These are phyloP conservation scores for Trichonephila clavipes DNA, from an alignment of 1,140 invertebrate species.

Conservation along the genomic window DNA sequence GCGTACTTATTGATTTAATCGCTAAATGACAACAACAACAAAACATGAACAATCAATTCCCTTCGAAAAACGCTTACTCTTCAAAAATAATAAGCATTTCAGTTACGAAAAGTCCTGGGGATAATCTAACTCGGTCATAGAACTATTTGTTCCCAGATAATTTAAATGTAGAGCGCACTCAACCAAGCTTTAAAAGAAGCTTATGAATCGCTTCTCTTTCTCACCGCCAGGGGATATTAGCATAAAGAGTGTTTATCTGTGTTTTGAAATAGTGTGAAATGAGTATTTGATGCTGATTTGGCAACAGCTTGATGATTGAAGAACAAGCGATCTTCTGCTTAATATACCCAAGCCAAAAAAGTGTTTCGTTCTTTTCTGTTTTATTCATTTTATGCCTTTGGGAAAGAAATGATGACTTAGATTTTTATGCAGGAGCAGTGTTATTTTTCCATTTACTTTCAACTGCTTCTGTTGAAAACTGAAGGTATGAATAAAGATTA, in stretches of 20 bases:
- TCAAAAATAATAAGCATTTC: neutral
- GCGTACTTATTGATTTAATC: neutral
- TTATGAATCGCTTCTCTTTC: constrained; percentile 46
- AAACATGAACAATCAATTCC: neutral
- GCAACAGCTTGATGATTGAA: constrained; percentile 60
- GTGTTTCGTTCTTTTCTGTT: neutral
- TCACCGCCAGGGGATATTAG: constrained; percentile 30
- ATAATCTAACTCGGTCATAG: neutral
- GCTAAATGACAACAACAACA: neutral
- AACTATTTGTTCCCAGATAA: neutral
- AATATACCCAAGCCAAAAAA: neutral
- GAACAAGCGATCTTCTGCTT: constrained; percentile 34
- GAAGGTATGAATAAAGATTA: constrained; percentile 55
- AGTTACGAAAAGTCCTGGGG: neutral
- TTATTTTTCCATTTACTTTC: constrained; percentile 62
- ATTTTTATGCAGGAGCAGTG: constrained; percentile 40
- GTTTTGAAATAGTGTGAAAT: constrained; percentile 51
- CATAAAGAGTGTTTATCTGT: constrained; percentile 68
- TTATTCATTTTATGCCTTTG: neutral
- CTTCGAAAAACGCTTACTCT: neutral
- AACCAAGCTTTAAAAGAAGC: neutral
- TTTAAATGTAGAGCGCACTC: neutral
- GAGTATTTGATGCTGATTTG: constrained; percentile 67
- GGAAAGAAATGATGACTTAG: neutral
- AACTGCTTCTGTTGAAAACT: constrained; percentile 31